These are phyloP conservation scores for Misgurnus mizolepis DNA, from an alignment of 2,113 vertebrate genomes.

Conservation along the genomic window DNA sequence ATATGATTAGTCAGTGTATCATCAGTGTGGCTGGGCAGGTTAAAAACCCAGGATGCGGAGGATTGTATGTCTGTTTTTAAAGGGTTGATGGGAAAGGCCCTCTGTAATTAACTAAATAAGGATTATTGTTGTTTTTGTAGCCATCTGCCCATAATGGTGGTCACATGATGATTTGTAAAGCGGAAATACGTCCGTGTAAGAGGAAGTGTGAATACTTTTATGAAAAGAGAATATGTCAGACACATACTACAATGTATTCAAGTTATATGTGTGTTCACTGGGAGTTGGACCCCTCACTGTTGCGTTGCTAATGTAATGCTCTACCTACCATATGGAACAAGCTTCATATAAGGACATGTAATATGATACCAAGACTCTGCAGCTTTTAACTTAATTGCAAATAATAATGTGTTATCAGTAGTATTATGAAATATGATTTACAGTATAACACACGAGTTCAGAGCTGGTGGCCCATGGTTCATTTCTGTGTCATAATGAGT, in stretches of 20 bases:
- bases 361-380: not conserved
- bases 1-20: not conserved
- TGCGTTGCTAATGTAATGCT: too few relatives aligned
- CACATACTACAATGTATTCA: too few relatives aligned
- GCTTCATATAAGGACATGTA: not conserved
- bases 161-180: constrained; percentile 15
- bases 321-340: too few relatives aligned
- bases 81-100: constrained; percentile 12
- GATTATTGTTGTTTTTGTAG: constrained; percentile 1
- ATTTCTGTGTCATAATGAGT: too few relatives aligned
- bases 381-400: too few relatives aligned
- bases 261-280: too few relatives aligned
- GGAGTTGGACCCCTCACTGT: too few relatives aligned
- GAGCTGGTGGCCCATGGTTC: too few relatives aligned
- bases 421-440: too few relatives aligned
- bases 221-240: too few relatives aligned
- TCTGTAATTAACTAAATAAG: constrained; percentile 5
- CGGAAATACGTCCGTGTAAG: not conserved
- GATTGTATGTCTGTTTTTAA: constrained; percentile 1
- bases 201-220: constrained; percentile 2
- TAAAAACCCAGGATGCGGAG: not conserved
- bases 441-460: too few relatives aligned
- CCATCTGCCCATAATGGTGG: not conserved
- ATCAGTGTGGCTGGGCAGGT: constrained; percentile 5
- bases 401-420: too few relatives aligned